Base-by-base conservation (phyloP, 2,113 vertebrate genomes). In the Hippocampus guttulatus region DNA sequence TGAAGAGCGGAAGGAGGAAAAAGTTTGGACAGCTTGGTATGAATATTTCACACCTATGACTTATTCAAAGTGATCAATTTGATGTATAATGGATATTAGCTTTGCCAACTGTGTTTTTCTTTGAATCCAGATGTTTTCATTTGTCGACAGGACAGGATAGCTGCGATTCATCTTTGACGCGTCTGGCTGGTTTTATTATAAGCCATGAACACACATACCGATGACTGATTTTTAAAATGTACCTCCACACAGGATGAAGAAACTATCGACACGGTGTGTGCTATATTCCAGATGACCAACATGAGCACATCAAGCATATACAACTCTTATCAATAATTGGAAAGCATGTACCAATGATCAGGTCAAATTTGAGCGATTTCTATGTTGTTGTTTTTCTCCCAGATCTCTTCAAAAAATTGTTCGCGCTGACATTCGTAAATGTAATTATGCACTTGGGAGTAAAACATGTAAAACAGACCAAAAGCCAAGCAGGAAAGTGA, bases 1-100 rank as follows among this genome's bases (percentile, higher is more conserved):
- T 38, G 81, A 87, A 87, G 82, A 88, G 79, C 72, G 82, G 83
- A 54, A 40, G 52, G 63, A 81, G 84, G 82, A 87, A 94, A 94
- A 95, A 94, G 91, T 94, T 95, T 92, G 94, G 93, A 95, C 94
- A 93, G 94, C 93, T 93, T 85, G 89, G 86, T 92, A 95, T 96
- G 91, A 96, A 96, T 97, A 95, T 96, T 98, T 97, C 90, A 96
- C 95, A 92, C 85, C 92, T 94, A 92, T 93, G 93, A 95, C 95
- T 95, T 95, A 94, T 95, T 93, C 92, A 91, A 94, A 94, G 91
- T 95, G 91, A 94, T 94, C 93, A 95, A 94, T 94, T 92, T 95
- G 93, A 95, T 96, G 93, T 95, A 95, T 95, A 95, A 95, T 91
- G 75, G 86, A 83, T 89, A 93, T 94, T 93, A 93, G 87, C 90